Evolutionary conservation across 1,140 invertebrate species (phyloP).

Genomic region (Drosophila varians): DNA sequence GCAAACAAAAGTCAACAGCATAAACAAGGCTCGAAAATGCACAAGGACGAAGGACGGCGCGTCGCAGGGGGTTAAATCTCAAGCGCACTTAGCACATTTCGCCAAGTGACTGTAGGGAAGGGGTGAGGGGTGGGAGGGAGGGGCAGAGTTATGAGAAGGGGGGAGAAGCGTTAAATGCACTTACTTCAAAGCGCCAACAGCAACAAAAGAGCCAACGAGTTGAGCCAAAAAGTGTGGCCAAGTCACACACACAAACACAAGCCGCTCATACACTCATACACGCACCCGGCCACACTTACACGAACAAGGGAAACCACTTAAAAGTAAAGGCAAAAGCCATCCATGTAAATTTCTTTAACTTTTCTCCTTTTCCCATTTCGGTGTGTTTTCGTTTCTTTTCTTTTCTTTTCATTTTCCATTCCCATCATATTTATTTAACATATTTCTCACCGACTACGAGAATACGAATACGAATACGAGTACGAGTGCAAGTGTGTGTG

Average conservation of each 20-base stretch:
- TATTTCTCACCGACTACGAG: conserved; percentile 54
- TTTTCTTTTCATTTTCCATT: conserved; percentile 5
- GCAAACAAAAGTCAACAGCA: conserved; percentile 67
- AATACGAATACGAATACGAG: neutral
- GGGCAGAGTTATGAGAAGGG: neutral
- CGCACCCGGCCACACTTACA: conserved; percentile 22
- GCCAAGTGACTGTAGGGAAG: neutral
- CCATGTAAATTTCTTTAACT: conserved; percentile 72
- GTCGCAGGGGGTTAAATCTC: conserved; percentile 28
- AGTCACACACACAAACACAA: conserved; percentile 49
- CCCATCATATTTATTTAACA: conserved; percentile 69
- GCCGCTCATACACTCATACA: conserved; percentile 21
- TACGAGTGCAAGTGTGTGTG: conserved; percentile 21
- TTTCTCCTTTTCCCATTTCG: conserved; percentile 40
- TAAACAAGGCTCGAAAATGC: conserved; percentile 58
- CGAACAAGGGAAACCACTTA: conserved; percentile 72
- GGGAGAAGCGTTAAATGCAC: conserved; percentile 65
- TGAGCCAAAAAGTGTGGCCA: conserved; percentile 67
- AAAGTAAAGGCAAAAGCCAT: conserved; percentile 68
- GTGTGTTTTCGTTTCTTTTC: conserved; percentile 23
- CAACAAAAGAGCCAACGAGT: conserved; percentile 64
- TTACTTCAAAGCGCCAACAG: conserved; percentile 68
- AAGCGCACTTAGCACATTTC: conserved; percentile 66
- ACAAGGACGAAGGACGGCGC: neutral
- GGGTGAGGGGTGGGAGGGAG: too few species aligned